Conservation (phyloP, 2,888 invertebrate genomes). For the Coenonympha glycerion region DNA sequence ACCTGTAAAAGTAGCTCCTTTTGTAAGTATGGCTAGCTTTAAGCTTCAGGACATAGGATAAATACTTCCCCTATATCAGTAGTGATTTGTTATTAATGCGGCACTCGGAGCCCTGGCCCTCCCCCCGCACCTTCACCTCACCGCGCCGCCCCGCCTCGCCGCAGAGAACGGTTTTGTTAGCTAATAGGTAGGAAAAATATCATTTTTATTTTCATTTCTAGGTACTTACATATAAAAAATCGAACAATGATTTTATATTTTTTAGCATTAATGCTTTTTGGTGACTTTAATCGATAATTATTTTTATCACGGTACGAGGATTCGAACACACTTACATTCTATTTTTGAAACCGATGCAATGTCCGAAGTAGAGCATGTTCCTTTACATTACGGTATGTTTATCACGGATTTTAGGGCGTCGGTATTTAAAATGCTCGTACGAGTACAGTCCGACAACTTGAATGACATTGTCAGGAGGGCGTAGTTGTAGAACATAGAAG, state of each 20-base stretch:
- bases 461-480: too few species aligned
- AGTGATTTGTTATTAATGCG: slow-evolving; percentile 31
- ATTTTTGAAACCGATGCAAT: slow-evolving; percentile 74
- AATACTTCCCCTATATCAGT: slow-evolving; percentile 29
- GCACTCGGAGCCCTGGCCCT: slow-evolving; percentile 25
- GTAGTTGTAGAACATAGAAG: too few species aligned
- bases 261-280: too few species aligned
- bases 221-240: slow-evolving; percentile 17
- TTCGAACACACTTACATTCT: slow-evolving; percentile 68
- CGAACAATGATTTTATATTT: too few species aligned
- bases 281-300: slow-evolving; percentile 34
- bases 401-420: slow-evolving; percentile 31
- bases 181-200: too few species aligned
- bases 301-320: slow-evolving; percentile 49
- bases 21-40: too few species aligned
- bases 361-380: slow-evolving; percentile 69
- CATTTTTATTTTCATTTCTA: slow-evolving; percentile 13
- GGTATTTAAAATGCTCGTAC: too few species aligned
- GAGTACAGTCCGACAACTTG: too few species aligned
- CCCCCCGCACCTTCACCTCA: slow-evolving; percentile 28
- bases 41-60: slow-evolving; percentile 30
- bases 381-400: slow-evolving; percentile 58
- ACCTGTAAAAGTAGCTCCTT: too few species aligned
- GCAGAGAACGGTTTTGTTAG: slow-evolving; percentile 24
- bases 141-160: slow-evolving; percentile 22